Evolutionary conservation across 2,113 vertebrate species (phyloP).

Genomic region (Nerophis lumbriciformis): DNA sequence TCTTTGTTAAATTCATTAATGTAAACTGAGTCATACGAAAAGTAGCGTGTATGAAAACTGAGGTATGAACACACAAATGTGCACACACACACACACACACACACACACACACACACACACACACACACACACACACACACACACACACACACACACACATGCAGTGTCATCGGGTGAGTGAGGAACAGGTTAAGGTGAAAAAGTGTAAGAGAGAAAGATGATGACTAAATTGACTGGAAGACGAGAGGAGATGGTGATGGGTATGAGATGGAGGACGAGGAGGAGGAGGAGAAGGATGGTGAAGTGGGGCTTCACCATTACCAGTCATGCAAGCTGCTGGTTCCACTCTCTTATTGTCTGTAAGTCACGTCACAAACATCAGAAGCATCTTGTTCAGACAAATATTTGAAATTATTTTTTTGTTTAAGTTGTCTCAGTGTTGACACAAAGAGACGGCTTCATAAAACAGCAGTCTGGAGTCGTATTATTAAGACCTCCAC

Average conservation of each 20-base stretch:
- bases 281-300: constrained; percentile 26
- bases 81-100: neutral
- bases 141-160: neutral
- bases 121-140: neutral
- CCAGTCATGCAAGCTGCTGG: constrained; percentile 49
- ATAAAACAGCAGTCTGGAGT: constrained; percentile 19
- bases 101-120: no score
- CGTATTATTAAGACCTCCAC: constrained; percentile 34
- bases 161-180: constrained; percentile 13
- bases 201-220: constrained; percentile 56
- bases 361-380: constrained; percentile 43
- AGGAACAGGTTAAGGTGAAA: constrained; percentile 20
- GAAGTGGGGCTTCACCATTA: constrained; percentile 58
- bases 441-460: constrained; percentile 25
- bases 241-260: constrained; percentile 65
- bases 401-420: no score
- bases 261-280: constrained; percentile 52
- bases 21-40: no score
- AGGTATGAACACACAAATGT: neutral
- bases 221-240: constrained; percentile 64
- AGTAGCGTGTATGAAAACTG: no score
- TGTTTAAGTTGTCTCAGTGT: neutral
- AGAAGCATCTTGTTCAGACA: neutral
- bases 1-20: no score
- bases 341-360: constrained; percentile 58